Conservation (phyloP, 2,113 vertebrate species). For the Callospermophilus lateralis region DNA sequence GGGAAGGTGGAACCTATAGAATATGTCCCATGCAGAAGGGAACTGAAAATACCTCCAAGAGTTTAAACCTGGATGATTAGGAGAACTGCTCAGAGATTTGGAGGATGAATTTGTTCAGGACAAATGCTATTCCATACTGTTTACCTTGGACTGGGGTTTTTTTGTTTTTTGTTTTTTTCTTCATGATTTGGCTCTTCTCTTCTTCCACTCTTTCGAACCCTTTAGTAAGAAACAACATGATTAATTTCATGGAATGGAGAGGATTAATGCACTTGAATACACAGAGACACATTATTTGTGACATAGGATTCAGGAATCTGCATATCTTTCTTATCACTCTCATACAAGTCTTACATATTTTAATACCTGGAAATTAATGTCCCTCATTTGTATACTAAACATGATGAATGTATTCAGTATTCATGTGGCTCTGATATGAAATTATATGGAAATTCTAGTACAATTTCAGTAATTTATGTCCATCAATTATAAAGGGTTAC, state of each 20-base stretch:
- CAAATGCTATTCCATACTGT: neutral
- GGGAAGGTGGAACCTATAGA: neutral
- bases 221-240: neutral
- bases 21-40: neutral
- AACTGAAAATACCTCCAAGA: neutral
- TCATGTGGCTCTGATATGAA: slow-evolving; percentile 76
- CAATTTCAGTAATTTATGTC: slow-evolving; percentile 80
- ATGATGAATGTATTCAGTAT: slow-evolving; percentile 76
- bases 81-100: neutral
- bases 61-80: neutral
- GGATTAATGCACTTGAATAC: neutral
- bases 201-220: neutral
- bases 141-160: neutral
- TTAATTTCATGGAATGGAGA: slow-evolving; percentile 17
- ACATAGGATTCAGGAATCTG: neutral
- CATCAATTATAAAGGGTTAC: slow-evolving; percentile 77
- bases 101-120: neutral
- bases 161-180: neutral
- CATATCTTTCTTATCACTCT: slow-evolving; percentile 35
- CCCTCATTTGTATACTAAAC: slow-evolving; percentile 76
- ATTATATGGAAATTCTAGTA: slow-evolving; percentile 79
- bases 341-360: slow-evolving; percentile 68
- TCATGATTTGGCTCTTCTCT: neutral
- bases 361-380: slow-evolving; percentile 74
- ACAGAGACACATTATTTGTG: slow-evolving; percentile 4